Evolutionary conservation across 2,888 invertebrate species (phyloP), one percentile per base, ranked within the genome.

Genomic region (Timandra comae): DNA sequence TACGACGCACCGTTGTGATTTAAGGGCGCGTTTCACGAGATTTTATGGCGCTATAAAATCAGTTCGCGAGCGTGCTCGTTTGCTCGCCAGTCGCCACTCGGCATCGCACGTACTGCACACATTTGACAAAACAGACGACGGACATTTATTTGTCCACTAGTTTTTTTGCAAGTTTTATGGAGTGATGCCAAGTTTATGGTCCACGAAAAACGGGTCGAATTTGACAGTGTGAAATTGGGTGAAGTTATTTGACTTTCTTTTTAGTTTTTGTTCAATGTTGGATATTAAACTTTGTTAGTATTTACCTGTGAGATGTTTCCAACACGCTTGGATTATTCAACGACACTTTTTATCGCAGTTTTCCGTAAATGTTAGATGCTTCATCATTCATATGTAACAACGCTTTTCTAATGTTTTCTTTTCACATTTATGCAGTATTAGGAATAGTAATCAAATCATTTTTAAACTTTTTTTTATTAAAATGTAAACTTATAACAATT

Each of bases 1-100:
- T 82, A 85, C 78, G 84, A 75, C 75, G 77, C 63, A 71, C 64
- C 70, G 72, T 61, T 74, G 80, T 85, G 84, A 84, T 84, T 82
- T 84, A 84, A 81, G 82, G 80, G 79, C 75, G 77, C 71, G 74
- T 76, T 81, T 77, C 84, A 79, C 77, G 75, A 75, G 79, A 82
- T 84, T 84, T 85, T 85, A 85, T 81, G 72, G 69, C 72, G 76
- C 81, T 74, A 82, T 82, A 85, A 84, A 85, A 85, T 82, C 80
- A 77, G 81, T 73, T 71, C 73, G 67, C 74, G 63, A 69, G 65
- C 65, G 54, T 41, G 39, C 30, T 61, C 62, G 56, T 45, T 48
- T 56, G 46, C 55, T 52, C 56, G 29, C 42, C 49, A 37, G 41
- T 43, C 41, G 43, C 36, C 41, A 29, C 44, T 42, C 49, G n/a